These are phyloP conservation scores for Drosophila pruinosa DNA, from an alignment of 1,140 invertebrate genomes.

Conservation along the genomic window DNA sequence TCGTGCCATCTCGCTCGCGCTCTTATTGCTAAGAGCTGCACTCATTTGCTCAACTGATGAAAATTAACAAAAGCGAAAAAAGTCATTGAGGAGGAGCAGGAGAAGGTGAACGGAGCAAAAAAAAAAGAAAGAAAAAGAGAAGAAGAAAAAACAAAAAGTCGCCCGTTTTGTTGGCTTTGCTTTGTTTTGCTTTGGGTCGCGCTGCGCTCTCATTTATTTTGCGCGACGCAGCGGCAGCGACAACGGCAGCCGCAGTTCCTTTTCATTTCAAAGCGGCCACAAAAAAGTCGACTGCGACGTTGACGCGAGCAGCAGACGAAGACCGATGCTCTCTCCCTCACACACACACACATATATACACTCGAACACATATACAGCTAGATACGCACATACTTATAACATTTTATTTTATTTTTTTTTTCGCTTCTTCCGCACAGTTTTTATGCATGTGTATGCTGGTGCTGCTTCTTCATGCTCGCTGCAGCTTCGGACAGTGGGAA, in stretches of 20 bases:
- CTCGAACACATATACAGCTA: constrained; percentile 6
- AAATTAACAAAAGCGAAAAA: constrained; percentile 67
- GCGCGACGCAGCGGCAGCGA: constrained; percentile 11
- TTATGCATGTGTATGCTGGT: constrained; percentile 63
- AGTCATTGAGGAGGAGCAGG: not conserved
- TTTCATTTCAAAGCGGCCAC: constrained; percentile 55
- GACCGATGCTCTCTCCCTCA: constrained; percentile 1
- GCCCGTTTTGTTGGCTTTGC: constrained; percentile 31
- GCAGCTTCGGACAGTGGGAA: constrained; percentile 34
- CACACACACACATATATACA: constrained; percentile 11
- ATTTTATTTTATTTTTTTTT: constrained; percentile 37
- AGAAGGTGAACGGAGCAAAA: no score
- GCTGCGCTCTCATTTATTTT: constrained; percentile 63
- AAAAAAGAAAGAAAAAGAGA: no score
- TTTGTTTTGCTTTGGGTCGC: constrained; percentile 51
- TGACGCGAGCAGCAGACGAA: not conserved
- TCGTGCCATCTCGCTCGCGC: not conserved
- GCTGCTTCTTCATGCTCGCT: constrained; percentile 21
- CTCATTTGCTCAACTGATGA: constrained; percentile 67
- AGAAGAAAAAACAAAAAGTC: constrained; percentile 45
- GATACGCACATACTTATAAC: constrained; percentile 71
- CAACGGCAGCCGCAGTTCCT: constrained; percentile 57
- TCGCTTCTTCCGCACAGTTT: constrained; percentile 64
- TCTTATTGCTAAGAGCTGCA: constrained; percentile 1
- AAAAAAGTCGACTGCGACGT: constrained; percentile 32